Percentiles rank a stretch among this genome's conserved stretches.
These are phyloP conservation scores for Equus quagga DNA, from an alignment of 2,113 vertebrate species.

Conservation along the genomic window DNA sequence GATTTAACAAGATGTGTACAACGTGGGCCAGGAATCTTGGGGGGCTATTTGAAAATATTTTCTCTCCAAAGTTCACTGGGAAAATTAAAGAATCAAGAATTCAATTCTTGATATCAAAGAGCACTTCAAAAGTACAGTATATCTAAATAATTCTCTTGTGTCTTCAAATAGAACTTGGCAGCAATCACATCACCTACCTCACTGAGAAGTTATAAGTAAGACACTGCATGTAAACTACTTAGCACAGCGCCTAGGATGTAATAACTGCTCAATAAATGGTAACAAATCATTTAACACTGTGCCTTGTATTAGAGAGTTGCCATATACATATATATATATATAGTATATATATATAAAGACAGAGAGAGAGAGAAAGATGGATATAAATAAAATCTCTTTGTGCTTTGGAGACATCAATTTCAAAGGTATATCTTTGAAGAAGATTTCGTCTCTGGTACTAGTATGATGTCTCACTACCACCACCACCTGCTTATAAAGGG, in stretches of 20 bases:
- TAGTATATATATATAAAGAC: too few species aligned
- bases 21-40: not conserved
- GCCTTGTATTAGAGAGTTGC: not conserved
- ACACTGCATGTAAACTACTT: not conserved
- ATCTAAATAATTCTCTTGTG: not conserved
- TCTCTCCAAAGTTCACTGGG: not conserved
- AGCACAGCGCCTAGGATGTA: not conserved
- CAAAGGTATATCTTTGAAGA: not conserved
- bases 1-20: not conserved
- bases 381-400: not conserved
- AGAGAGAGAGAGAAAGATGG: not conserved
- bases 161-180: not conserved
- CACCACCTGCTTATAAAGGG: not conserved
- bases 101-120: not conserved
- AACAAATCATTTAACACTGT: not conserved
- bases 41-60: not conserved
- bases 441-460: not conserved
- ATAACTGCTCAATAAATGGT: not conserved
- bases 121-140: not conserved
- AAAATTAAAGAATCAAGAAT: not conserved
- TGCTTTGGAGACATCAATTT: not conserved
- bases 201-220: not conserved
- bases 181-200: not conserved
- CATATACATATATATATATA: not conserved
- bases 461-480: not conserved